Conservation (phyloP, 2,797 vertebrate genomes). For the Xenopus petersii region DNA sequence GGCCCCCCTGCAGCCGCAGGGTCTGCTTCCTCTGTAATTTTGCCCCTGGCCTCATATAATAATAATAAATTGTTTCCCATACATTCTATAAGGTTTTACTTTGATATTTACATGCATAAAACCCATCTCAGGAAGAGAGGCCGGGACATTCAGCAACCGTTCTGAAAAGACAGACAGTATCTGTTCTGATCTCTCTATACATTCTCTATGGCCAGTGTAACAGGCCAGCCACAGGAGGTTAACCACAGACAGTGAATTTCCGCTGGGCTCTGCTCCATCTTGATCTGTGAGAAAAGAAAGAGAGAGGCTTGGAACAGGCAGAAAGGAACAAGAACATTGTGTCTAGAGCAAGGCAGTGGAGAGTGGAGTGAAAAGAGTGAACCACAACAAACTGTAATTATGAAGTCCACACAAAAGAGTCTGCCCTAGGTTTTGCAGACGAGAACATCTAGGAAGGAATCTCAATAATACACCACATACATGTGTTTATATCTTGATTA, state of each 20-base stretch:
- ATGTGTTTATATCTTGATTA: too few species aligned
- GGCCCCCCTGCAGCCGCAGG: too few species aligned
- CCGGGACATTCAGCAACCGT: constrained; percentile 76
- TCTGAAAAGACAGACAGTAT: constrained; percentile 82
- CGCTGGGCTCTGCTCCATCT: constrained; percentile 87
- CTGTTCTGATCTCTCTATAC: constrained; percentile 72
- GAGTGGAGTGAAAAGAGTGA: neutral
- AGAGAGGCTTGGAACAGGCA: neutral
- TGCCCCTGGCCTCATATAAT: too few species aligned
- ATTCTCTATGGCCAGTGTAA: constrained; percentile 75
- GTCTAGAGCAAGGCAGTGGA: neutral
- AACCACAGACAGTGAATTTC: constrained; percentile 80
- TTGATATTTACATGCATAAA: too few species aligned
- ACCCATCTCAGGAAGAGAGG: constrained; percentile 83
- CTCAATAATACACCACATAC: too few species aligned
- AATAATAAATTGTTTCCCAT: too few species aligned
- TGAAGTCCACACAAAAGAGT: too few species aligned
- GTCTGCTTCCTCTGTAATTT: too few species aligned
- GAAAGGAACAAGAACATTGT: neutral
- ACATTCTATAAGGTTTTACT: too few species aligned
- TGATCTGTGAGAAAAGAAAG: constrained; percentile 71
- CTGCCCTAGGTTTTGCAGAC: too few species aligned
- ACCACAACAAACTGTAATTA: neutral
- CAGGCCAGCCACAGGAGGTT: constrained; percentile 84
- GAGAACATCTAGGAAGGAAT: too few species aligned